Evolutionary conservation across 2,113 vertebrate species (phyloP), one percentile per base, ranked within the genome.

Genomic region (Casuarius casuarius): DNA sequence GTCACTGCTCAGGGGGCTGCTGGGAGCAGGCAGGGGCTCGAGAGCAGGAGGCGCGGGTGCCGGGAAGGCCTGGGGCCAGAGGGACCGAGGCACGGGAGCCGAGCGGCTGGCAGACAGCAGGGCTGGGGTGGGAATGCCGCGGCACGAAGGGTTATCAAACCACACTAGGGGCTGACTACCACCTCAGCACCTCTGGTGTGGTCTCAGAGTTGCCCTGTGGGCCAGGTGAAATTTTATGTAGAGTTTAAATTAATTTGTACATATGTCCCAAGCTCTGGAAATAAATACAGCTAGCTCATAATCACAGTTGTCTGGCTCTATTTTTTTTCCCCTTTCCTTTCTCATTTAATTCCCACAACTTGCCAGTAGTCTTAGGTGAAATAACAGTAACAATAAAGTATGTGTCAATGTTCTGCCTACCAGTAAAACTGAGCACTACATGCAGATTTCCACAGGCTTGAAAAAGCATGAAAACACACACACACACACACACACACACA

Each of bases 391-490:
- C 35, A 29, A 65, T 31, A 79, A 23, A 13, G 28, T 54, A 42
- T 1, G 5, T 0, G 2, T 33, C 13, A 5, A 22, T 81, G 28
- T 87, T 91, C 84, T 91, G 62, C 73, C 74, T 91, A 51, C 35
- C 33, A 23, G 49, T 91, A 20, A 28, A 18, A 67, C 72, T 33
- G 52, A 78, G 65, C 22, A 52, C 56, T 95, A n/a, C 6, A 6
- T 72, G 59, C 44, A n/a, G 6, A 61, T 67, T 94, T 96, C 58
- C 62, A 59, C 49, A 72, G 48, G 77, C 84, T 91, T 86, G 63
- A 83, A 74, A 75, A 87, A 68, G 75, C 68, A 83, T 46, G 77
- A 92, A 94, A 94, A 91, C 84, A 91, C 46, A 86, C 66, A 90
- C 38, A 92, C 70, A 56, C 22, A 17, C n/a, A n/a, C n/a, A n/a